Conservation (phyloP, 2,113 vertebrate genomes). For the Turnix velox region DNA sequence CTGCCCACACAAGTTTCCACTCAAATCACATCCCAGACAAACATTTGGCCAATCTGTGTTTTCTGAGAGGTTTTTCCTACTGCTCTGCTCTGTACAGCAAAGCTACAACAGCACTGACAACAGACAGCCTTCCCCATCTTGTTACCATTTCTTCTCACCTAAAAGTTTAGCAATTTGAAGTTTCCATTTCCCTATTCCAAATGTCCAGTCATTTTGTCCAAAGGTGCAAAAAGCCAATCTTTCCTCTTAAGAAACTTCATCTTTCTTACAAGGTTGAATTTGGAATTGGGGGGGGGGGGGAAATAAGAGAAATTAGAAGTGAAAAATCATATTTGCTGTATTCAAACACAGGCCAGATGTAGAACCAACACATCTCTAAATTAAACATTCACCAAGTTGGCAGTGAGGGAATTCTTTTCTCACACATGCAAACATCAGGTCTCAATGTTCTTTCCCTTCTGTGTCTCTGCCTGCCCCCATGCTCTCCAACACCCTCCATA, state of each 20-base stretch:
- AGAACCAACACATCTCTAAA: slow-evolving; percentile 40
- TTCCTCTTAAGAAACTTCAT: slow-evolving; percentile 1
- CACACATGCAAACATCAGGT: neutral
- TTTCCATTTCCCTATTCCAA: neutral
- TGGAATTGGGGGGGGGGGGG: slow-evolving; percentile 1
- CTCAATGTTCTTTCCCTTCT: slow-evolving; percentile 7
- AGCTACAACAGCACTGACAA: neutral
- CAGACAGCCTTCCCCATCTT: neutral
- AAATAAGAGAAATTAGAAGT: neutral
- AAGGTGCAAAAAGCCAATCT: neutral
- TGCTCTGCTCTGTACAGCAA: neutral
- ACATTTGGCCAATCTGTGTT: neutral
- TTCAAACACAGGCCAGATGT: slow-evolving; percentile 56
- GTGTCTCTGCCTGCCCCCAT: neutral
- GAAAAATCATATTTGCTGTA: slow-evolving; percentile 35
- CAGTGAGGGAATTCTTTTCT: slow-evolving; percentile 28
- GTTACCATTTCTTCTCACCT: neutral
- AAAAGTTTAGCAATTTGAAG: neutral
- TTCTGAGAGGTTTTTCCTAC: neutral
- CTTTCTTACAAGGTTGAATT: slow-evolving; percentile 27
- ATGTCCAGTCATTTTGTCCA: neutral
- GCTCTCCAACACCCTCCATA: neutral
- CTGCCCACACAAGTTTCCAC: neutral
- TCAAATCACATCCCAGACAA: neutral
- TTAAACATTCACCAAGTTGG: slow-evolving; percentile 61